Evolutionary conservation across 2,888 invertebrate species (phyloP).

Genomic region (Hipparchia sbordonii): DNA sequence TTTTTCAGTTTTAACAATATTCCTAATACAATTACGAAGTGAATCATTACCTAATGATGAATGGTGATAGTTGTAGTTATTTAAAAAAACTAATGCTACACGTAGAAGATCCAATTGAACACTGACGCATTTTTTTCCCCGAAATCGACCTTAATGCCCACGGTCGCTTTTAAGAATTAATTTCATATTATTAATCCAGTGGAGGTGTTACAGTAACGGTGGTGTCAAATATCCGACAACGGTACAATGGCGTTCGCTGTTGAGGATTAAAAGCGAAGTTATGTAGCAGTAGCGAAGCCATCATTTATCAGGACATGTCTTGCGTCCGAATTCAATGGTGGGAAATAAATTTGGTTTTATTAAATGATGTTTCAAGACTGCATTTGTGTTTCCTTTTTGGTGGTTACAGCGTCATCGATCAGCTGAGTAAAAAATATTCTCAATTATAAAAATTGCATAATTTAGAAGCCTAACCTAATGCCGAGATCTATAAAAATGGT

Average conservation of each 20-base stretch:
- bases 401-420: neutral
- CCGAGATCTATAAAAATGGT: no score
- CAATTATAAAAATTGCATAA: neutral
- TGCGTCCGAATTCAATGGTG: slow-evolving; percentile 42
- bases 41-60: no score
- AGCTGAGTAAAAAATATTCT: neutral
- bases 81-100: no score
- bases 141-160: neutral
- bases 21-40: no score
- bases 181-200: slow-evolving; percentile 1
- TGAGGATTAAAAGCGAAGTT: slow-evolving; percentile 80
- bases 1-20: no score
- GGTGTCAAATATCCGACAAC: slow-evolving; percentile 72
- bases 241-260: slow-evolving; percentile 69
- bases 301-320: slow-evolving; percentile 78
- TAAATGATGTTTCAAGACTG: slow-evolving; percentile 6
- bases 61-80: no score
- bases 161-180: neutral
- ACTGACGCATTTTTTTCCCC: neutral
- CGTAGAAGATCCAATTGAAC: no score
- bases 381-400: neutral
- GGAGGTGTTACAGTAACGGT: slow-evolving; percentile 49
- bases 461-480: no score
- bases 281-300: slow-evolving; percentile 74
- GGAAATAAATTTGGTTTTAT: slow-evolving; percentile 20